These are phyloP conservation scores for Elaphurus davidianus DNA, from an alignment of 2,113 vertebrate genomes.

Conservation along the genomic window DNA sequence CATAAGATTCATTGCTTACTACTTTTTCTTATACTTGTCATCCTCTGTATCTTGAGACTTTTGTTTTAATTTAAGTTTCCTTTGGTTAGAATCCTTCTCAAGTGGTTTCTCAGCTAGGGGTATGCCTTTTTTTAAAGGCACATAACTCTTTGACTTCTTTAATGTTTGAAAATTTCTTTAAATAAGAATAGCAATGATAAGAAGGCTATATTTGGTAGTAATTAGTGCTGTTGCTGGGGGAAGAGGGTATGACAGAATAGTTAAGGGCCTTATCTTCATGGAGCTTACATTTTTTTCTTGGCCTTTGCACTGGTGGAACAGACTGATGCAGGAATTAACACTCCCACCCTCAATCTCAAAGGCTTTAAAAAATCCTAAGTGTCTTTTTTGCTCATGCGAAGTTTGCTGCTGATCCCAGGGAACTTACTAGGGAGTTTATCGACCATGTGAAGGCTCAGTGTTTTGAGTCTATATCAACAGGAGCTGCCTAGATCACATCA, in stretches of 20 bases:
- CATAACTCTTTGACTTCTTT: not conserved
- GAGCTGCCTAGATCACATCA: not conserved
- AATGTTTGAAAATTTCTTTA: not conserved
- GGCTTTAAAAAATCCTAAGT: not conserved
- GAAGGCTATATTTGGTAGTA: not conserved
- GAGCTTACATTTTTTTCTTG: not conserved
- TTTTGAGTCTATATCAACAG: not conserved
- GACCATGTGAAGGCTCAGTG: not conserved
- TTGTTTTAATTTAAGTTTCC: constrained; percentile 55
- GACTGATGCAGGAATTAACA: not conserved
- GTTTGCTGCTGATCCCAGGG: not conserved
- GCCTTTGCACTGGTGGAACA: not conserved
- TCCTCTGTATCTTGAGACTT: not conserved
- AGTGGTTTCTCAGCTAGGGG: not conserved
- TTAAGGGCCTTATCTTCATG: not conserved
- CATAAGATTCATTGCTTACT: not conserved
- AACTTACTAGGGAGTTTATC: not conserved
- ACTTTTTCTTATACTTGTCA: not conserved
- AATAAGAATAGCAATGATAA: not conserved
- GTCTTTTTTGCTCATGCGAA: not conserved
- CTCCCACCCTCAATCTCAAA: not conserved
- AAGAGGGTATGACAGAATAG: accelerated
- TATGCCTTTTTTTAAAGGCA: not conserved
- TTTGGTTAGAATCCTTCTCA: constrained; percentile 7
- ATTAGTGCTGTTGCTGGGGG: not conserved